Evolutionary conservation across 2,888 invertebrate species (phyloP), one percentile per base, ranked within the genome.

Genomic region (Taenaris catops): DNA sequence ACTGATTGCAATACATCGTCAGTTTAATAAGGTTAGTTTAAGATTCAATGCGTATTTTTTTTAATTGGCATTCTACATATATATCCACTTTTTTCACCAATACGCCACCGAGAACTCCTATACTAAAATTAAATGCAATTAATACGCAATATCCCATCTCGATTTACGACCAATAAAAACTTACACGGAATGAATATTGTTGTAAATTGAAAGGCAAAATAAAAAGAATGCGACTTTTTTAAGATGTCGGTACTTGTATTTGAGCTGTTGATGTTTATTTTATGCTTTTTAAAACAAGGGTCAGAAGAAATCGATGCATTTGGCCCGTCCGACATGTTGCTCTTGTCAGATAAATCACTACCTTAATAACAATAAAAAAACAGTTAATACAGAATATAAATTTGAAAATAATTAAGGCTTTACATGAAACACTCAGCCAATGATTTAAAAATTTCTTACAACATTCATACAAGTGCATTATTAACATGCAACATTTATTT

Each of bases 321-420:
- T 72, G 73, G 64, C 51, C 66, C 68, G 69, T 59, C 63, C 67
- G 59, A 64, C 69, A 64, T 68, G 73, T 68, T 56, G 47, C 49
- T 49, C 55, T 60, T 66, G 73, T 73, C 71, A 65, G 58, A 83
- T 83, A 84, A 84, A 84, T 81, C 80, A 79, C 65, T 56, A 53
- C 55, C 56, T 63, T 71, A 68, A 74, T 75, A 79, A 76, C 71
- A 69, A 66, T 63, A 74, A 70, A 68, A 68, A 65, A 63, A 65
- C 54, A 63, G 61, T 63, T 65, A 63, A 59, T 65, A 62, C 59
- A 59, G 61, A 62, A 64, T 44, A 67, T 69, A 69, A 67, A 76
- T 71, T 71, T 61, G 55, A 58, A 64, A 70, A 71, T 64, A 66
- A 73, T 76, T 68, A 71, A 70, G 58, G 63, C 55, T 48, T 45